Percentiles rank a stretch among this genome's conserved stretches.
These are phyloP conservation scores for Drosophila ambigua DNA, from an alignment of 1,140 invertebrate species.

Conservation along the genomic window DNA sequence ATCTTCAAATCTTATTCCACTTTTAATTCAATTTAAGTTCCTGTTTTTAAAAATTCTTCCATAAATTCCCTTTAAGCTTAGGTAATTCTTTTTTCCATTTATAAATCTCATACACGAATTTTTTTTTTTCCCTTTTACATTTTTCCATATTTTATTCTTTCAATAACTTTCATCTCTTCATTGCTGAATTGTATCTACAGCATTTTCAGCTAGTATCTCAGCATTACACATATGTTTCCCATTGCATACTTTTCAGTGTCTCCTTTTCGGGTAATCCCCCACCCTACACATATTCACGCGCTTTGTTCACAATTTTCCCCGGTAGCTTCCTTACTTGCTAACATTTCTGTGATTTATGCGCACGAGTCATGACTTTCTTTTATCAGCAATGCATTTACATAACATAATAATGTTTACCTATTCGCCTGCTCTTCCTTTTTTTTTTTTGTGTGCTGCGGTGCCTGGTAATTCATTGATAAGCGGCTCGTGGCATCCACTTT, in stretches of 20 bases:
- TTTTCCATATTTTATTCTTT: not conserved
- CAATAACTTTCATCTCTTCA: not conserved
- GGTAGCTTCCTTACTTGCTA: not conserved
- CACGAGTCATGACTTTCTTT: slow-evolving; percentile 57
- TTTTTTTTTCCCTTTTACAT: too few species aligned
- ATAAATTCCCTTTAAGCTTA: too few species aligned
- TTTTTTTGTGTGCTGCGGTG: slow-evolving; percentile 19
- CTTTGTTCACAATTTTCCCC: not conserved
- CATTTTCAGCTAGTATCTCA: not conserved
- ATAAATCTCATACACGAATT: too few species aligned
- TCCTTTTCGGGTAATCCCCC: too few species aligned
- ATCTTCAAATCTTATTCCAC: too few species aligned
- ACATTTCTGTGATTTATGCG: slow-evolving; percentile 55
- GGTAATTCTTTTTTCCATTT: too few species aligned
- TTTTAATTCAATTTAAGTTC: too few species aligned
- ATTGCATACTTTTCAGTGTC: slow-evolving; percentile 13
- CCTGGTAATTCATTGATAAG: slow-evolving; percentile 77
- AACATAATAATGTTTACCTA: slow-evolving; percentile 67
- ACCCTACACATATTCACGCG: too few species aligned
- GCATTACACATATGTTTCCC: not conserved
- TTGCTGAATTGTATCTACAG: not conserved
- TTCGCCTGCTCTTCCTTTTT: slow-evolving; percentile 17
- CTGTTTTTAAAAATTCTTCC: too few species aligned
- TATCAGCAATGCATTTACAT: slow-evolving; percentile 69
- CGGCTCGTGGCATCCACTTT: slow-evolving; percentile 31